Evolutionary conservation across 2,797 vertebrate genomes (phyloP), one percentile per base, ranked within the genome.

Genomic region (Semaprochilodus insignis): DNA sequence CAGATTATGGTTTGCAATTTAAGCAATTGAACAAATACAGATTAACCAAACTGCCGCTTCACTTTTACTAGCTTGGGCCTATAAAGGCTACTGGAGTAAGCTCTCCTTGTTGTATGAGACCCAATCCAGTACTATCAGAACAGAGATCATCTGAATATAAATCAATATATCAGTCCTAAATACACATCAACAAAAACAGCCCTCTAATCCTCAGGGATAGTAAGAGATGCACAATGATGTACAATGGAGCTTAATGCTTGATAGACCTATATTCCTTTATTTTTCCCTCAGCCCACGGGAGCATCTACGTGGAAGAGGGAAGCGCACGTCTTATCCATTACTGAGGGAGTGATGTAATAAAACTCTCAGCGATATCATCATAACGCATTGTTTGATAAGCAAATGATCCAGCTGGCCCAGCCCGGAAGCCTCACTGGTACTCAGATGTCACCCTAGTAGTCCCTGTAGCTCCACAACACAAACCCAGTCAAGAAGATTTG

Each of bases 401-500:
- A 48, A 48, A 48, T 10, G 10, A 54, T 63, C 74, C 74, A 67
- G 40, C n/a, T 10, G 59, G 70, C 5, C 5, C 19, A 55, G 65
- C 34, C 63, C 27, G n/a, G 59, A 86, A 76, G 34, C 57, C 78
- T 73, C 48, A 19, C n/a, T 66, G 63, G 77, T 81, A 67, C 52
- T 79, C 31, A 54, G 48, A 73, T 48, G 51, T 0, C n/a, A 23
- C 59, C 40, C 44, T 15, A 23, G 40, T 16, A 36, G 60, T 71
- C 25, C 15, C 27, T 19, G 48, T 25, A 36, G 69, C 62, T 51
- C 67, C 60, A 63, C 44, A 71, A 76, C 81, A 71, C 81, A 81
- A 80, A 75, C 74, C 17, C 48, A 52, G 48, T 76, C 76, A 75
- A 79, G 54, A 51, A 82, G 77, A 82, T 82, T 78, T 79, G 74